Evolutionary conservation across 2,888 invertebrate genomes (phyloP).

Genomic region (Rhopalosiphum nymphaeae): DNA sequence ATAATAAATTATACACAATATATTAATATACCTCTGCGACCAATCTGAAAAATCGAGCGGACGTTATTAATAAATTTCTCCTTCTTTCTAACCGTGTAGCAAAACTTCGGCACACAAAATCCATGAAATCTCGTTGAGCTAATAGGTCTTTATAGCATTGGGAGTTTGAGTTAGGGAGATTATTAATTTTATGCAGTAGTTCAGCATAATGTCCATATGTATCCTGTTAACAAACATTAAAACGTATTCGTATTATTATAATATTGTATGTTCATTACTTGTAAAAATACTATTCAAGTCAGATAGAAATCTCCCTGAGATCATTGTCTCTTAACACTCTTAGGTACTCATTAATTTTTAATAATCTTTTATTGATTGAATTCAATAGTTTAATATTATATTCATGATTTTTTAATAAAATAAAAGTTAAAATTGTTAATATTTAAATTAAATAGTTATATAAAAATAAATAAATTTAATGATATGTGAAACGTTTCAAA

Average conservation of each 20-base stretch:
- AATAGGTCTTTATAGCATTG: constrained; percentile 75
- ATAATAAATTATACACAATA: constrained; percentile 56
- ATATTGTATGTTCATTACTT: not conserved
- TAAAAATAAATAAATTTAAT: too few relatives aligned
- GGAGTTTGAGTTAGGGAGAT: constrained; percentile 71
- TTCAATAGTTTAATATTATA: too few relatives aligned
- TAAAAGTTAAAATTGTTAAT: too few relatives aligned
- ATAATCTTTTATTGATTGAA: too few relatives aligned
- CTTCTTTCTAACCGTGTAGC: constrained; percentile 81
- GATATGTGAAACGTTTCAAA: too few relatives aligned
- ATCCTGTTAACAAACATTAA: constrained; percentile 72
- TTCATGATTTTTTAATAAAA: too few relatives aligned
- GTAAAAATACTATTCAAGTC: not conserved
- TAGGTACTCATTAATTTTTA: too few relatives aligned
- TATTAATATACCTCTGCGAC: constrained; percentile 75
- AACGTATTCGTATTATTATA: not conserved
- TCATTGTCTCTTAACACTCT: too few relatives aligned
- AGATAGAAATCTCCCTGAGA: not conserved
- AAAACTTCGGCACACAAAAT: constrained; percentile 84
- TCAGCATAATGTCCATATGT: constrained; percentile 85
- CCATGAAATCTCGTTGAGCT: constrained; percentile 85
- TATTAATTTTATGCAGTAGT: constrained; percentile 79
- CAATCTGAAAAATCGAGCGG: constrained; percentile 81
- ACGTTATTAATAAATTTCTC: constrained; percentile 81
- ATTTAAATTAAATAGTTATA: too few relatives aligned